These are phyloP conservation scores for Heliconius erato DNA, from an alignment of 2,888 invertebrate species.

Conservation along the genomic window DNA sequence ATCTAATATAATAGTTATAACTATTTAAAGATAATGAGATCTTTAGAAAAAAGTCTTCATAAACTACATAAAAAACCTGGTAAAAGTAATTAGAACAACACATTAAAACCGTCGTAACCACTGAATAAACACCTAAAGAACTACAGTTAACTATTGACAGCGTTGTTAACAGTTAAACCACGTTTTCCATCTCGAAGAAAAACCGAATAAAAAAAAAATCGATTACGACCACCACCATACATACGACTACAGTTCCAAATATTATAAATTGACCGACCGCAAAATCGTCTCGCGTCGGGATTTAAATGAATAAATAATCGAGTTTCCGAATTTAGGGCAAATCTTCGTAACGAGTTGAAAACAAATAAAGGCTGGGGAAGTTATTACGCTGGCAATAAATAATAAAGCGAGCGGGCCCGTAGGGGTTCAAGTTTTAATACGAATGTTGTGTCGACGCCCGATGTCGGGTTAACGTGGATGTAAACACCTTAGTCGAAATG, in stretches of 20 bases:
- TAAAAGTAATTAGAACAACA: slow-evolving; percentile 1
- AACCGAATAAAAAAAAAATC: slow-evolving; percentile 32
- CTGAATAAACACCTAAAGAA: background rate
- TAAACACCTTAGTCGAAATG: slow-evolving; percentile 40
- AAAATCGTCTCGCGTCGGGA: slow-evolving; percentile 49
- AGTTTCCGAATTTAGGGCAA: slow-evolving; percentile 78
- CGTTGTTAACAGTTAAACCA: slow-evolving; percentile 7
- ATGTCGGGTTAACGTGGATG: slow-evolving; percentile 29
- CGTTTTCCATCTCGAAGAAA: slow-evolving; percentile 8
- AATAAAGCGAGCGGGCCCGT: slow-evolving; percentile 75
- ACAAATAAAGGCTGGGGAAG: slow-evolving; percentile 78
- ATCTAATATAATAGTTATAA: background rate
- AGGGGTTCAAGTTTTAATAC: slow-evolving; percentile 72
- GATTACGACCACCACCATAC: slow-evolving; percentile 36
- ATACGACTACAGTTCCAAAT: slow-evolving; percentile 13
- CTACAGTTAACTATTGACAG: slow-evolving; percentile 14
- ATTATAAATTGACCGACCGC: slow-evolving; percentile 45
- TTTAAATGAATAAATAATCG: slow-evolving; percentile 81
- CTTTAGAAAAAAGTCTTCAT: background rate
- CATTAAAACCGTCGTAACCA: background rate
- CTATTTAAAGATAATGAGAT: background rate
- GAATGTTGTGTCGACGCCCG: slow-evolving; percentile 45
- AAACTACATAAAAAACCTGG: background rate
- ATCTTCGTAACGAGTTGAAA: slow-evolving; percentile 83
- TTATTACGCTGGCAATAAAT: slow-evolving; percentile 82